Conservation (phyloP, 2,113 vertebrate species). For the Barbus barbus region DNA sequence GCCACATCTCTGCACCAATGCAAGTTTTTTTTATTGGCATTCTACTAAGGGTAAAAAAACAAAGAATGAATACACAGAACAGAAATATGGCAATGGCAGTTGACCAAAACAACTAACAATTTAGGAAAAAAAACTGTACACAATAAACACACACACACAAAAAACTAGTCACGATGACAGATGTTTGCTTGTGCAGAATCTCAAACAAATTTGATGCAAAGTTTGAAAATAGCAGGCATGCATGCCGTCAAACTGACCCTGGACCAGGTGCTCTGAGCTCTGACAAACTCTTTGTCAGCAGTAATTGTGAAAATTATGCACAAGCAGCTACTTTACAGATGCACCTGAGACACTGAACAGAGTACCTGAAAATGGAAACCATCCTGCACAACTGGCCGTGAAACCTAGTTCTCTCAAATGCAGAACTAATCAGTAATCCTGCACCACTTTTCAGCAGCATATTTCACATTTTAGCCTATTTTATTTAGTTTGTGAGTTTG, state of each 20-base stretch:
- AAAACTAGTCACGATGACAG: background rate
- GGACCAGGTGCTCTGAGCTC: background rate
- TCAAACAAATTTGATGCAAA: background rate
- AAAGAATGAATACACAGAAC: background rate
- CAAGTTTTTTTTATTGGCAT: background rate
- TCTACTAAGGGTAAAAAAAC: background rate
- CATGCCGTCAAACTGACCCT: conserved; percentile 1
- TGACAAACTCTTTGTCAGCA: conserved; percentile 29
- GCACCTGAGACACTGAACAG: background rate
- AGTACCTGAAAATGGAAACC: conserved; percentile 26
- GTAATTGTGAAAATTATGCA: conserved; percentile 20
- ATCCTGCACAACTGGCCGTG: conserved; percentile 14
- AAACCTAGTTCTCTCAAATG: conserved; percentile 12
- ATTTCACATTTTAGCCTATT: too few relatives aligned
- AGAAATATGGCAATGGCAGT: background rate
- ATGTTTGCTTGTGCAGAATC: background rate
- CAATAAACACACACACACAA: too few relatives aligned
- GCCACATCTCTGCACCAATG: background rate
- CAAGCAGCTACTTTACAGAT: conserved; percentile 6
- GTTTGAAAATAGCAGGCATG: background rate
- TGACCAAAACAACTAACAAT: too few relatives aligned
- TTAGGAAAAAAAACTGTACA: too few relatives aligned
- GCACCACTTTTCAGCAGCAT: background rate
- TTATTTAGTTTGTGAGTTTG: background rate
- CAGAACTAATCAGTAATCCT: conserved; percentile 5